Evolutionary conservation across 1,140 invertebrate genomes (phyloP).

Genomic region (Charaxes varanes): DNA sequence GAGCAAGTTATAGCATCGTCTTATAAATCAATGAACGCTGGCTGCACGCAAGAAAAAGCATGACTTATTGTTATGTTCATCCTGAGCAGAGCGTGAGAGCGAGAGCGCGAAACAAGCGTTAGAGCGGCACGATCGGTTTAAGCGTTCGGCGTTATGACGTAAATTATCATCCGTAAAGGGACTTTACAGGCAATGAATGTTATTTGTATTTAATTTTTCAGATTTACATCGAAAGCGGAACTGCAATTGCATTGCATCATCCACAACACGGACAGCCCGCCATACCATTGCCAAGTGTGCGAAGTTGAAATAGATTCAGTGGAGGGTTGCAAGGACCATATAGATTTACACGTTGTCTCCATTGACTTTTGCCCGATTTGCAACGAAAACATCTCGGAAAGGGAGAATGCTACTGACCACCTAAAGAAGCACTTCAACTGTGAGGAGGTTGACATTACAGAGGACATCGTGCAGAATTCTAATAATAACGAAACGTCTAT

Average conservation of each 20-base stretch:
- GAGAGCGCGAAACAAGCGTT: too few species aligned
- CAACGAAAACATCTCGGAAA: slow-evolving; percentile 34
- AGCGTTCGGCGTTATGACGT: too few species aligned
- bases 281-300: slow-evolving; percentile 45
- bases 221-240: slow-evolving; percentile 49
- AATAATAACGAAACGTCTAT: slow-evolving; percentile 39
- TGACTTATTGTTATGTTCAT: too few species aligned
- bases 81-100: too few species aligned
- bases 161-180: too few species aligned
- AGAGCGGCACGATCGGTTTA: too few species aligned
- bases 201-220: slow-evolving; percentile 27
- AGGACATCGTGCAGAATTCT: slow-evolving; percentile 6
- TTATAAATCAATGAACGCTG: too few species aligned
- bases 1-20: too few species aligned
- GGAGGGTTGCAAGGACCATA: slow-evolving; percentile 36
- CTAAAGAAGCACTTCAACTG: slow-evolving; percentile 48
- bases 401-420: slow-evolving; percentile 37
- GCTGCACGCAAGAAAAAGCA: too few species aligned
- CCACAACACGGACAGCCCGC: slow-evolving; percentile 40
- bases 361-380: slow-evolving; percentile 53
- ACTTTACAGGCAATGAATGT: too few species aligned
- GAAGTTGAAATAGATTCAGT: slow-evolving; percentile 25
- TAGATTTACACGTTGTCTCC: slow-evolving; percentile 38
- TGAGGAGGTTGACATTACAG: slow-evolving; percentile 18
- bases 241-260: slow-evolving; percentile 43